Conservation (phyloP, 2,113 vertebrate species). For the Sylvia atricapilla region DNA sequence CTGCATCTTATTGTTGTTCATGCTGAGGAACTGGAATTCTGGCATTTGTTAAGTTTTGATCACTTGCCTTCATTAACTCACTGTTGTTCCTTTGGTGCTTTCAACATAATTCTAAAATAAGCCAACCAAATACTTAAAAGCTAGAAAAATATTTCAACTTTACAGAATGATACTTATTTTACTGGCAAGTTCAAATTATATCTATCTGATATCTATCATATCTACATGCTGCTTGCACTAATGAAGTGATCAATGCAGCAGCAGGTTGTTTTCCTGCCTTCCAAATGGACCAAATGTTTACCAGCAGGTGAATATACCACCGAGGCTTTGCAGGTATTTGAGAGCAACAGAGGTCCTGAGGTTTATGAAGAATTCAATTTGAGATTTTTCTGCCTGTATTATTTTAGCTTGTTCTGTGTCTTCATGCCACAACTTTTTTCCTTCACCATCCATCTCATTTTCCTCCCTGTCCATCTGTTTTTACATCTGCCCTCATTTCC, state of each 20-base stretch:
- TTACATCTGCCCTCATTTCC: neutral
- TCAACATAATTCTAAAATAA: neutral
- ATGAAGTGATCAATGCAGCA: neutral
- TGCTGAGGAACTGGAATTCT: neutral
- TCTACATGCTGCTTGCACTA: neutral
- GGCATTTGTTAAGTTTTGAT: neutral
- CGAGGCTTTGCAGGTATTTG: neutral
- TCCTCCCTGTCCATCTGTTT: neutral
- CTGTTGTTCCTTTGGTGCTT: neutral
- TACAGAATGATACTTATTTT: neutral
- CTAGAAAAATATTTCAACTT: neutral
- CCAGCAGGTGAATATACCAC: accelerated
- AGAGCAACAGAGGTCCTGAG: neutral
- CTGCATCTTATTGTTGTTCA: neutral
- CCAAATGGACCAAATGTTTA: neutral
- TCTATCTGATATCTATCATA: neutral
- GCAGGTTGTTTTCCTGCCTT: neutral
- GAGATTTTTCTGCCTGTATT: neutral
- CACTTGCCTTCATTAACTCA: neutral
- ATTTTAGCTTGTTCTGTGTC: neutral
- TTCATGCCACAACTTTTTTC: neutral
- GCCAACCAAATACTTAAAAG: neutral
- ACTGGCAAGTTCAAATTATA: neutral
- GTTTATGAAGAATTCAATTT: neutral
- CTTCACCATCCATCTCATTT: neutral